A percentile compares a stretch with the other conserved stretches of the same genome.
Conservation (phyloP, 64 coral and sea anemone genomes). For the Anthopleura sola region DNA sequence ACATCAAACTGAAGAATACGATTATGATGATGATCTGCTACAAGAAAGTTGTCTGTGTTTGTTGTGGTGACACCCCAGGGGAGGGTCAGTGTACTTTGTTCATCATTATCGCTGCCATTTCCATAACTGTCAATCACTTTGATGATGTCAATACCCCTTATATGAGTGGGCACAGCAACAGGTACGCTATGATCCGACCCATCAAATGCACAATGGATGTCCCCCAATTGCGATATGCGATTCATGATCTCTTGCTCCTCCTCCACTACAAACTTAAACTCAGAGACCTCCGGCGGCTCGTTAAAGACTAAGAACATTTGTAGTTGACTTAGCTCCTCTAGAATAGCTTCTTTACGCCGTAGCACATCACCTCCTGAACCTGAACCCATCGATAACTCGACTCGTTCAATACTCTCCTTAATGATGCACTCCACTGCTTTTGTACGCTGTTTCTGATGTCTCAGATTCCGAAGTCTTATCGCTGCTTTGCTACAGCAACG, state of each 20-base stretch:
- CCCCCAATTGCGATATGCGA: background rate
- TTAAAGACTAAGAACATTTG: background rate
- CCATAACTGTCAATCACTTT: background rate
- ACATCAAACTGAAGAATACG: background rate
- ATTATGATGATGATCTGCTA: background rate
- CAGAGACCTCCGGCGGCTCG: background rate
- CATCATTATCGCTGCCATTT: background rate
- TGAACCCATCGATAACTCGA: background rate
- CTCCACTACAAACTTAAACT: background rate
- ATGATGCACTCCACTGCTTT: background rate
- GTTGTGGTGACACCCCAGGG: constrained; percentile 1
- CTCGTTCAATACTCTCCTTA: background rate
- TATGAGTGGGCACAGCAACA: background rate
- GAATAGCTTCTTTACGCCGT: background rate
- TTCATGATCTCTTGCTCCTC: background rate
- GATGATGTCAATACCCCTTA: background rate
- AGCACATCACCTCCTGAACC: background rate
- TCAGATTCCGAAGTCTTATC: background rate
- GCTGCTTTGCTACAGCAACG: background rate
- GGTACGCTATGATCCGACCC: background rate
- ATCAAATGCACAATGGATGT: background rate
- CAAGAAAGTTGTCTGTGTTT: background rate
- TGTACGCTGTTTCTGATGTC: background rate
- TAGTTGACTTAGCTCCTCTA: background rate
- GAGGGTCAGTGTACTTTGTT: background rate